Evolutionary conservation across 2,113 vertebrate genomes (phyloP).

Genomic region (Nerophis ophidion): DNA sequence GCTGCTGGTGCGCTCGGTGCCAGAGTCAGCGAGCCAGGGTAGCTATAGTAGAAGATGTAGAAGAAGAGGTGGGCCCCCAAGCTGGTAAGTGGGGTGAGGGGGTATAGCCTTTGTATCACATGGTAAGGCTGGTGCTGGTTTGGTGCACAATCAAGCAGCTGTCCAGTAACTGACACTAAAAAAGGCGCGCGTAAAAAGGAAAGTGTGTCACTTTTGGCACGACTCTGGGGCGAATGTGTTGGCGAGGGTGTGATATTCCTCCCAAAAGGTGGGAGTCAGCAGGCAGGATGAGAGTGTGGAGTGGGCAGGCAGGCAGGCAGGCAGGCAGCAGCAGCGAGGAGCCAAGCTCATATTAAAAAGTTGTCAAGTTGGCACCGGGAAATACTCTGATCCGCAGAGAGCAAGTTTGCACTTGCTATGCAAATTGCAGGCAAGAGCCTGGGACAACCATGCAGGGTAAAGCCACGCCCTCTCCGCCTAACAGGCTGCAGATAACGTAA

Average conservation of each 20-base stretch:
- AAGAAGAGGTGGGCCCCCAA: background rate
- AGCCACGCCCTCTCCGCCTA: no score
- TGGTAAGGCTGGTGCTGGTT: slow-evolving; percentile 13
- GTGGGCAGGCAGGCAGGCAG: slow-evolving; percentile 5
- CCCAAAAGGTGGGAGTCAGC: slow-evolving; percentile 28
- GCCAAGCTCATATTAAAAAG: slow-evolving; percentile 26
- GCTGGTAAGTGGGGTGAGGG: no score
- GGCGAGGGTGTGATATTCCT: slow-evolving; percentile 12
- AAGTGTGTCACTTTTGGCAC: slow-evolving; percentile 12
- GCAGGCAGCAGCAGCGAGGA: slow-evolving; percentile 6
- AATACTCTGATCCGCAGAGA: slow-evolving; percentile 1
- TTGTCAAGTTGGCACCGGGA: slow-evolving; percentile 4
- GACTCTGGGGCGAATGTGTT: slow-evolving; percentile 30
- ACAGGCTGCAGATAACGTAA: no score
- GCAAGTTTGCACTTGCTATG: background rate
- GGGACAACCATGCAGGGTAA: background rate
- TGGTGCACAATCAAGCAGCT: slow-evolving; percentile 41
- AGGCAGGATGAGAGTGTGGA: slow-evolving; percentile 1
- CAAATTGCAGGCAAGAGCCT: background rate
- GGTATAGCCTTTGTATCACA: slow-evolving; percentile 26
- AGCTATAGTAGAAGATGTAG: slow-evolving; percentile 29
- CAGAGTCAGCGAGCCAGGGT: slow-evolving; percentile 56
- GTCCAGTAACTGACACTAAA: slow-evolving; percentile 38
- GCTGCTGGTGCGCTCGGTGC: slow-evolving; percentile 58
- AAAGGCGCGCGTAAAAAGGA: slow-evolving; percentile 18